Conservation (phyloP, 2,113 vertebrate species). For the Mustela lutreola region DNA sequence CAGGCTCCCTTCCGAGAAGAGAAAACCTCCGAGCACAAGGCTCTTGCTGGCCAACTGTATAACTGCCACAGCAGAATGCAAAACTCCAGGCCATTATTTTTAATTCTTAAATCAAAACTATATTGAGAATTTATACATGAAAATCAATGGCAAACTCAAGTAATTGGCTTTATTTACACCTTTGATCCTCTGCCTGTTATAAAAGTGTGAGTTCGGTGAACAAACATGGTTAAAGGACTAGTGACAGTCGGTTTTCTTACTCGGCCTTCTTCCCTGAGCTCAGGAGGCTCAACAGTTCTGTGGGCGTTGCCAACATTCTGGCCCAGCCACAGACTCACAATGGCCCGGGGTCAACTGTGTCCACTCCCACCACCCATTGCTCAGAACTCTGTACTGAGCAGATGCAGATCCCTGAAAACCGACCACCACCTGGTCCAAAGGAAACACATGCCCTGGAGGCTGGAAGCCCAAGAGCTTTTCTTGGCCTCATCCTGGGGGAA, state of each 20-base stretch:
- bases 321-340: background rate
- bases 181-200: background rate
- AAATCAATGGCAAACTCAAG: slow-evolving; percentile 67
- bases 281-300: background rate
- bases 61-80: background rate
- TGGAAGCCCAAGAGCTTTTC: background rate
- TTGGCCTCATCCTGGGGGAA: background rate
- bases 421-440: background rate
- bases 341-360: background rate
- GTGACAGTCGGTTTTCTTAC: slow-evolving; percentile 16
- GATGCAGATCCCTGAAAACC: background rate
- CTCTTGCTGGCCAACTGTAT: background rate
- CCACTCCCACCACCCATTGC: background rate
- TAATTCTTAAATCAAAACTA: slow-evolving; percentile 64
- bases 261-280: background rate
- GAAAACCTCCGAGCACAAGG: background rate
- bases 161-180: slow-evolving; percentile 59
- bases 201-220: background rate
- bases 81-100: slow-evolving; percentile 35
- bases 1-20: background rate
- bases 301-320: background rate
- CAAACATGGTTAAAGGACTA: slow-evolving; percentile 30
- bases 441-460: background rate
- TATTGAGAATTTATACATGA: slow-evolving; percentile 63
- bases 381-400: background rate